These are phyloP conservation scores for Trachelipus rathkii DNA, from an alignment of 1,140 invertebrate genomes.

Conservation along the genomic window DNA sequence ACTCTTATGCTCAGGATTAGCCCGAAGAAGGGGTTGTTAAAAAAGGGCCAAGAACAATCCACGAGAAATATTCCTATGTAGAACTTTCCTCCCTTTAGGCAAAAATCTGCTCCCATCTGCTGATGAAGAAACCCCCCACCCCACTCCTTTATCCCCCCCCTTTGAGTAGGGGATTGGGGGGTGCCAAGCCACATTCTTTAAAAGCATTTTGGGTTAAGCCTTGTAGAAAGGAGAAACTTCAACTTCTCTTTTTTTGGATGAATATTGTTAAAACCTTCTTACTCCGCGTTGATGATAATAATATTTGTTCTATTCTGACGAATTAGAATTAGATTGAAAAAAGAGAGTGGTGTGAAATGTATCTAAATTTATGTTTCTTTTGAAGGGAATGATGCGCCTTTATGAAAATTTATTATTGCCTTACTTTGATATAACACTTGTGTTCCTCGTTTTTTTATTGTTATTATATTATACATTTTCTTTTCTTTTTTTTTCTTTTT, in stretches of 20 bases:
- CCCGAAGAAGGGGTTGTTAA: background rate
- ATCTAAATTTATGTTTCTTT: background rate
- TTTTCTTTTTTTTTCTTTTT: too few relatives aligned
- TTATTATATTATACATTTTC: too few relatives aligned
- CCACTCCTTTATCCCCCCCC: background rate
- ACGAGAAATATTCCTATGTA: background rate
- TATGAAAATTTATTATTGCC: background rate
- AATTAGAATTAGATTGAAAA: conserved; percentile 4
- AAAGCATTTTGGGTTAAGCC: background rate
- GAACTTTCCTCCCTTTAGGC: too few relatives aligned
- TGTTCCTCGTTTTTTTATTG: too few relatives aligned
- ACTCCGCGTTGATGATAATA: too few relatives aligned
- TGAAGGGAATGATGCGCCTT: background rate
- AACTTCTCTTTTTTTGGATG: background rate
- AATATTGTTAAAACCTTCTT: background rate
- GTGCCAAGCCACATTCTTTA: background rate
- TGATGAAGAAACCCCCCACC: background rate
- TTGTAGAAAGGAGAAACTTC: background rate
- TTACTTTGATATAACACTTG: background rate
- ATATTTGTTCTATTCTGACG: background rate
- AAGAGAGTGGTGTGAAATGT: background rate
- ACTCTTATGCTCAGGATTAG: conserved; percentile 1
- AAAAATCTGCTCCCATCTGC: background rate
- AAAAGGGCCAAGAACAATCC: background rate
- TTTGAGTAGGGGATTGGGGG: too few relatives aligned